Evolutionary conservation across 1,140 invertebrate genomes (phyloP), one percentile per base, ranked within the genome.

Genomic region (Drosophila tani): DNA sequence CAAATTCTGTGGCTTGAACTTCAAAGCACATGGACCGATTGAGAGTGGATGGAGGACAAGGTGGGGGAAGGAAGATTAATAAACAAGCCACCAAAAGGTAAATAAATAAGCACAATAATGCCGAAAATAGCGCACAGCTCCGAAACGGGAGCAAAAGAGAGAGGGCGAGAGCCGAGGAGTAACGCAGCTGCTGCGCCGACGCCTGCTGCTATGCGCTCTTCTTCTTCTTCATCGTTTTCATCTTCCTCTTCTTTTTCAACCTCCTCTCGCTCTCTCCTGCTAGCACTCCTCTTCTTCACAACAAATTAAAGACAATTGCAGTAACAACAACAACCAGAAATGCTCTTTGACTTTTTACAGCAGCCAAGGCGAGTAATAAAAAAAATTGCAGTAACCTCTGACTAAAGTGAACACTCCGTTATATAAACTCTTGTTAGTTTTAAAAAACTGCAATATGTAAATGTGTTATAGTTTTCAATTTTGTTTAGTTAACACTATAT

Each of bases 271-370:
- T 55, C 41, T 41, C 45, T 63, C 47, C 38, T 67, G 47, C 21
- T n/a, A 40, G 53, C 19, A 21, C 35, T 51, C 62, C n/a, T 29
- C 45, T 62, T 55, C 51, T 55, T 75, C 71, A 70, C 64, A 74
- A 78, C 73, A 88, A 87, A 87, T 88, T 90, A 79, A 75, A 90
- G 74, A 81, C 85, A 88, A 88, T 90, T 88, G 88, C 85, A 87
- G 38, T 38, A 68, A 55, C 83, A 85, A 76, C 73, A 67, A 78
- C 74, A 78, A 75, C 43, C 47, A 64, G 50, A 47, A 62, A 65
- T 82, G 83, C 83, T 82, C 82, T 86, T 87, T 87, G 79, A 86
- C 83, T 86, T 87, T 66, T 81, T 70, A 83, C 55, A 73, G 67
- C 76, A 79, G 64, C 43, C 35, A 49, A 75, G 75, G 19, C 19